These are phyloP conservation scores for Ochropleura leucogaster DNA, from an alignment of 2,888 invertebrate genomes.

Conservation along the genomic window DNA sequence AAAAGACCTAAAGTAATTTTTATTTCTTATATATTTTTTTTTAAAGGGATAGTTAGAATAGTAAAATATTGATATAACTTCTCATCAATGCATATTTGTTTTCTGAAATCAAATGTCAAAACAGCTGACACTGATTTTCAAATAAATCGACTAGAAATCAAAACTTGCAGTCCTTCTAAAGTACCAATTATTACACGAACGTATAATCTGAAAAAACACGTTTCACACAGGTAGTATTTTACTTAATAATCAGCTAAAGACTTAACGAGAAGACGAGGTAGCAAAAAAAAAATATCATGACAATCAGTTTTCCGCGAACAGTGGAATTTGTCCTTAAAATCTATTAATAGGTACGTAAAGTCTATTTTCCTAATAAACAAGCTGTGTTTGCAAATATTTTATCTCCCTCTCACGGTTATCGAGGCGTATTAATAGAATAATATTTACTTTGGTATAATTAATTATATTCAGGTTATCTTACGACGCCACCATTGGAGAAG, in stretches of 20 bases:
- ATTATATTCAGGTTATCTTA: constrained; percentile 43
- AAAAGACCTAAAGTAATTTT: background rate
- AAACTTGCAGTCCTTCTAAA: background rate
- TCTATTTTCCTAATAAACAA: constrained; percentile 47
- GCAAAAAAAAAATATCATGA: constrained; percentile 34
- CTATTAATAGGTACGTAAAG: constrained; percentile 32
- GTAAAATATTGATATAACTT: background rate
- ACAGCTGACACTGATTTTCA: background rate
- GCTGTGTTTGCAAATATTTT: constrained; percentile 48
- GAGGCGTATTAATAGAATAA: constrained; percentile 34
- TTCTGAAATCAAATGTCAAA: constrained; percentile 1
- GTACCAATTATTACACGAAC: constrained; percentile 31
- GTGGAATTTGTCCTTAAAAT: constrained; percentile 39
- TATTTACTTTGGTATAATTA: constrained; percentile 50
- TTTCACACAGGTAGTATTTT: constrained; percentile 13
- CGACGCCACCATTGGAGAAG: background rate
- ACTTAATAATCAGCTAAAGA: constrained; percentile 35
- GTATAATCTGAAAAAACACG: constrained; percentile 17
- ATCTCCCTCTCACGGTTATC: constrained; percentile 43
- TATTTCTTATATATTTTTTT: background rate
- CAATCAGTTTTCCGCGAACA: constrained; percentile 31
- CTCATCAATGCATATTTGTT: background rate
- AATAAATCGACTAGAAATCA: constrained; percentile 7
- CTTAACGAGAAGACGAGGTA: constrained; percentile 19
- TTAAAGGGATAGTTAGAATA: background rate